These are phyloP conservation scores for Sminthopsis crassicaudata DNA, from an alignment of 2,113 vertebrate genomes.

Conservation along the genomic window DNA sequence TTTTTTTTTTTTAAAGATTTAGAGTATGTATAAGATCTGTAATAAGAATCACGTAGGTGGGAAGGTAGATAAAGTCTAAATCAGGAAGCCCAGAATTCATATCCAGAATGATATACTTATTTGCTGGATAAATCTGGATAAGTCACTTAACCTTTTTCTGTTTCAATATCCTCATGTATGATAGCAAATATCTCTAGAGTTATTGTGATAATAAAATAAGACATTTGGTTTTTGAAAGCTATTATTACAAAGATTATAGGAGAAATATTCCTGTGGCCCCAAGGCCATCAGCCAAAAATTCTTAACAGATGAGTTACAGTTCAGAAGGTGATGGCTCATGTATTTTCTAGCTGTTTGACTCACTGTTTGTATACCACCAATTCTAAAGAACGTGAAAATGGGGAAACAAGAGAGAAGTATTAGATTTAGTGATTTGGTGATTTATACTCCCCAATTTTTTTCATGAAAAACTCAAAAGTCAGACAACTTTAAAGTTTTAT, in stretches of 20 bases:
- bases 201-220: not conserved
- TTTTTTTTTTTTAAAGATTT: slow-evolving; percentile 43
- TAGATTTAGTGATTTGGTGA: slow-evolving; percentile 11
- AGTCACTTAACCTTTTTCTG: not conserved
- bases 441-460: slow-evolving; percentile 4
- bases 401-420: not conserved
- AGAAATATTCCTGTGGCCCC: not conserved
- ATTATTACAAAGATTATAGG: not conserved
- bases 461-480: not conserved
- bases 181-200: not conserved
- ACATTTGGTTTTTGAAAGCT: not conserved
- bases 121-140: not conserved
- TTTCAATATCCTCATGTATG: not conserved
- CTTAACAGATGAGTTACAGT: not conserved
- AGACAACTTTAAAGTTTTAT: not conserved
- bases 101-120: not conserved
- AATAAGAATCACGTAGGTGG: not conserved
- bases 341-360: not conserved
- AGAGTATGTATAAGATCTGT: slow-evolving; percentile 35
- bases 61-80: not conserved
- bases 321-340: not conserved
- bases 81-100: not conserved
- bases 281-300: not conserved
- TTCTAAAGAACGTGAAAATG: not conserved
- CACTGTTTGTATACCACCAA: not conserved